Evolutionary conservation across 2,888 invertebrate species (phyloP).

Genomic region (Synergus itoensis): DNA sequence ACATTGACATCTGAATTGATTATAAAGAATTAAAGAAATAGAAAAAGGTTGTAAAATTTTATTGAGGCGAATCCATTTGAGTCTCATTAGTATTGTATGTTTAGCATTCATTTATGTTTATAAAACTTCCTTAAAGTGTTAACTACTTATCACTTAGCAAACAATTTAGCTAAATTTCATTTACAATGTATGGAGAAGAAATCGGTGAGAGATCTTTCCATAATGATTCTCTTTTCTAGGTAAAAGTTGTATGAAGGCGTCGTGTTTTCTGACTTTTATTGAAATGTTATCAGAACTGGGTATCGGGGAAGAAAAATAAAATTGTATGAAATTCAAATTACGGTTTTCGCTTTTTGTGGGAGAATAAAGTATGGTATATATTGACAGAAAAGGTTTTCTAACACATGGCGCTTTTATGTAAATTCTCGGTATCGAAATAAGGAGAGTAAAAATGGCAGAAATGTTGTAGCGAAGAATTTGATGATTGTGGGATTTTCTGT

Average conservation of each 20-base stretch:
- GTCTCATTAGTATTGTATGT: too few relatives aligned
- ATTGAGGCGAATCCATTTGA: too few relatives aligned
- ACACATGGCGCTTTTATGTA: not conserved
- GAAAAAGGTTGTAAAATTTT: not conserved
- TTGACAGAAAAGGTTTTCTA: not conserved
- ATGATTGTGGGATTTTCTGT: not conserved
- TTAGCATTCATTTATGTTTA: too few relatives aligned
- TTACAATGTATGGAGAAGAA: not conserved
- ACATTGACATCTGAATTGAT: too few relatives aligned
- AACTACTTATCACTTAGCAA: not conserved
- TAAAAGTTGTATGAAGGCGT: not conserved
- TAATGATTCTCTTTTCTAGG: not conserved
- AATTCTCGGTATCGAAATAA: slow-evolving; percentile 23
- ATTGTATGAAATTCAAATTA: slow-evolving; percentile 24
- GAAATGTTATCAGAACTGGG: not conserved
- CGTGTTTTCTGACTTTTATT: not conserved
- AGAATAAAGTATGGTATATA: not conserved
- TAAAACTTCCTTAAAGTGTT: too few relatives aligned
- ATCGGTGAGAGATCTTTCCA: not conserved
- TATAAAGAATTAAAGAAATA: too few relatives aligned
- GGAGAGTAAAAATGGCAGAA: slow-evolving; percentile 1
- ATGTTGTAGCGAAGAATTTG: not conserved
- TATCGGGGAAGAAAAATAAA: slow-evolving; percentile 6
- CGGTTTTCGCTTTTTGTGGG: not conserved
- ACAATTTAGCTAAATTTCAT: not conserved